Evolutionary conservation across 1,140 invertebrate genomes (phyloP).

Genomic region (Frieseomelitta varia): DNA sequence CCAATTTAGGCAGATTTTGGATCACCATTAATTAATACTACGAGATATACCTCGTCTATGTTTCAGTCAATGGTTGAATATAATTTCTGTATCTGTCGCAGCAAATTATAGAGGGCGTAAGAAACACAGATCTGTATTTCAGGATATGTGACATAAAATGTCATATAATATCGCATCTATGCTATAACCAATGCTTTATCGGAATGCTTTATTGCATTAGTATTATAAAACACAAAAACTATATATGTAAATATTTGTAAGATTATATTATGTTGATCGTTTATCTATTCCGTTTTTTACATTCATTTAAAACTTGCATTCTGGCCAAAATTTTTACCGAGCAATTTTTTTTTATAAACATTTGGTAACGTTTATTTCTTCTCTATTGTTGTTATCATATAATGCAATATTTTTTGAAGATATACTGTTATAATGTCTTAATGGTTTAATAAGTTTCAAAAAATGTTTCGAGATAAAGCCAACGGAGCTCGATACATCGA

Average conservation of each 20-base stretch:
- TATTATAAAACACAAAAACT: not conserved
- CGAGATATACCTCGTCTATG: too few relatives aligned
- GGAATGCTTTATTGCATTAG: too few relatives aligned
- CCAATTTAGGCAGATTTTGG: too few relatives aligned
- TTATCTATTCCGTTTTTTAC: not conserved
- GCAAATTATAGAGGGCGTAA: too few relatives aligned
- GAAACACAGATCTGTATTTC: not conserved
- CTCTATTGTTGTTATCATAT: not conserved
- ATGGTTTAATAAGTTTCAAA: not conserved
- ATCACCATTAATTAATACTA: too few relatives aligned
- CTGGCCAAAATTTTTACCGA: not conserved
- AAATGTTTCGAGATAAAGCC: not conserved
- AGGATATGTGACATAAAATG: not conserved
- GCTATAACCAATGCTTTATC: too few relatives aligned
- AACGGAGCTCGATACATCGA: constrained; percentile 28
- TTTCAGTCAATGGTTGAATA: too few relatives aligned
- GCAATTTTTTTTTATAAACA: not conserved
- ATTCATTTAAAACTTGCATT: not conserved
- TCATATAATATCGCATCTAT: too few relatives aligned
- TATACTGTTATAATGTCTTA: not conserved
- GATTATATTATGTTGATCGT: not conserved
- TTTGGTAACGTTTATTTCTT: not conserved
- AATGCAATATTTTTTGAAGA: not conserved
- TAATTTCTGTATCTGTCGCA: too few relatives aligned
- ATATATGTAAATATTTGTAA: too few relatives aligned